These are phyloP conservation scores for Bombus soroeensis DNA, from an alignment of 1,140 invertebrate genomes.

Conservation along the genomic window DNA sequence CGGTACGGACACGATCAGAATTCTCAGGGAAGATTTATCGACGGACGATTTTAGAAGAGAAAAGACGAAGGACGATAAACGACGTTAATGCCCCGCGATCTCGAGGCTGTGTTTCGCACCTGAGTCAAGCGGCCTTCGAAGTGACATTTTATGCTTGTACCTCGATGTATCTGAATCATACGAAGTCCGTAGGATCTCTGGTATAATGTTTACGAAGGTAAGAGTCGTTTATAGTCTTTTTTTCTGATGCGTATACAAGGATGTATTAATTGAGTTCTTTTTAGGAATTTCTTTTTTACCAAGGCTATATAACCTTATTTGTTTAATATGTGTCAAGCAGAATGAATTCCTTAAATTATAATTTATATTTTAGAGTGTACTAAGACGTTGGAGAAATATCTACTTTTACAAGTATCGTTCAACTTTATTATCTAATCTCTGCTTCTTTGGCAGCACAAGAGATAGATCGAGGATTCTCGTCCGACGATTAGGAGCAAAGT, in stretches of 20 bases:
- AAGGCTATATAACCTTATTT: background rate
- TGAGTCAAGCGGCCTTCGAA: background rate
- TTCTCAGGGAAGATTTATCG: background rate
- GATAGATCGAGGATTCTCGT: background rate
- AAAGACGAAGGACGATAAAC: background rate
- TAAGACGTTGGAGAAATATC: no score
- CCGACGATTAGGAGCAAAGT: background rate
- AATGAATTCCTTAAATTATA: no score
- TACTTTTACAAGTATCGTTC: no score
- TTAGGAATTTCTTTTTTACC: background rate
- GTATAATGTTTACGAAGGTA: slow-evolving; percentile 42
- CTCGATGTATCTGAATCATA: background rate
- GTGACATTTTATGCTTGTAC: background rate
- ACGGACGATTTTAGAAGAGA: background rate
- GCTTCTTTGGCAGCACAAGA: slow-evolving; percentile 3
- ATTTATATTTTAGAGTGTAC: background rate
- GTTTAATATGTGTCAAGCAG: no score
- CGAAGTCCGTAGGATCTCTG: background rate
- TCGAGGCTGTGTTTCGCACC: background rate
- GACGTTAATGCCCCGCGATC: background rate
- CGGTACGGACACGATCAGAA: background rate
- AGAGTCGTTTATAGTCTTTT: no score
- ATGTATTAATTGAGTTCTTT: no score
- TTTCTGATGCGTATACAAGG: background rate
- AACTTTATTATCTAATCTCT: slow-evolving; percentile 17